Conservation (phyloP, 2,113 vertebrate species). For the Coptodon bakossiorum region DNA sequence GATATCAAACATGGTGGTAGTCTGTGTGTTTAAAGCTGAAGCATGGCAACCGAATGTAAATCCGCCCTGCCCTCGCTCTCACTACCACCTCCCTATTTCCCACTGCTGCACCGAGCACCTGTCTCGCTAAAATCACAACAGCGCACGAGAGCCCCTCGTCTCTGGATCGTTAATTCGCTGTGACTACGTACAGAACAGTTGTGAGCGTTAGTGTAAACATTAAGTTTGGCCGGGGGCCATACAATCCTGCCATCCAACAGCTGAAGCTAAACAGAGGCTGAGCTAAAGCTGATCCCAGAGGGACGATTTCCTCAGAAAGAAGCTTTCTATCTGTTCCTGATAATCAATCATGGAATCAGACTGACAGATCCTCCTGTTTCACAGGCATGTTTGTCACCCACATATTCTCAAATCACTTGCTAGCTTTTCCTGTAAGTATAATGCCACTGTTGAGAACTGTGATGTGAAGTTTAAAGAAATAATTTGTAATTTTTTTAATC, state of each 20-base stretch:
- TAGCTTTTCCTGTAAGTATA: neutral
- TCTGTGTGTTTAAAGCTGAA: slow-evolving; percentile 2
- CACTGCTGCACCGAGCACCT: slow-evolving; percentile 28
- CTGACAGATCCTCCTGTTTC: neutral
- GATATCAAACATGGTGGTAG: neutral
- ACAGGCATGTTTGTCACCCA: neutral
- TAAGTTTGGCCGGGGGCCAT: slow-evolving; percentile 46
- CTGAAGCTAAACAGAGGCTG: slow-evolving; percentile 46
- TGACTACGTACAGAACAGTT: slow-evolving; percentile 48
- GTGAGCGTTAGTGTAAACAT: slow-evolving; percentile 58
- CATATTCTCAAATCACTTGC: neutral
- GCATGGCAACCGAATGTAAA: neutral
- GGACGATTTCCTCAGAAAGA: neutral
- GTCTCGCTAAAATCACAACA: slow-evolving; percentile 26
- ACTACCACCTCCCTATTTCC: neutral
- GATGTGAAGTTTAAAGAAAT: neutral
- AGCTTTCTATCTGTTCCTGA: slow-evolving; percentile 3
- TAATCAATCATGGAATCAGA: neutral
- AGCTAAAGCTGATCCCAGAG: slow-evolving; percentile 17
- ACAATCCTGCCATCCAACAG: slow-evolving; percentile 39
- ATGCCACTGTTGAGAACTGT: neutral
- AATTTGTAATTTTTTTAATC: neutral
- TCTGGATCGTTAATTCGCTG: slow-evolving; percentile 13
- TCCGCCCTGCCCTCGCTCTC: neutral
- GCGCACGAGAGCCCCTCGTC: neutral